These are phyloP conservation scores for Malurus elegans DNA, from an alignment of 2,113 vertebrate species.

Conservation along the genomic window DNA sequence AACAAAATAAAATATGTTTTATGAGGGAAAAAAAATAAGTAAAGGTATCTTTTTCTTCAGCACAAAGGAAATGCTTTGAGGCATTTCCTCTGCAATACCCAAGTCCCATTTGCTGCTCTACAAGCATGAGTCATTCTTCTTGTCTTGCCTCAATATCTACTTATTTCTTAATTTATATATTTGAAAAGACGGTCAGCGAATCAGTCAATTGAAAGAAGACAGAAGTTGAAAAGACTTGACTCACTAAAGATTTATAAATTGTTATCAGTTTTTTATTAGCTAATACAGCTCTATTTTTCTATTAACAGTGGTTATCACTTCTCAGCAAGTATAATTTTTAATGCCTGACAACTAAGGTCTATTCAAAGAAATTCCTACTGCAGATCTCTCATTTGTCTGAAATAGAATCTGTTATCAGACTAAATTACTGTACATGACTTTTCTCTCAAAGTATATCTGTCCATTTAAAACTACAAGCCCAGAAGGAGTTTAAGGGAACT, in stretches of 20 bases:
- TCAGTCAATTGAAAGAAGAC: background rate
- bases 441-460: background rate
- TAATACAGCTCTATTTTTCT: background rate
- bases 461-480: background rate
- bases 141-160: background rate
- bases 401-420: background rate
- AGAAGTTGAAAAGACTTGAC: background rate
- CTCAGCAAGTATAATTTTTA: background rate
- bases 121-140: background rate
- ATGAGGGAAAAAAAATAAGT: background rate
- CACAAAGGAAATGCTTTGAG: background rate
- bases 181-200: background rate
- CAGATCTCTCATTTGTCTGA: background rate
- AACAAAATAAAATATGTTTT: conserved; percentile 18
- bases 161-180: background rate
- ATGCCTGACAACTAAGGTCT: background rate
- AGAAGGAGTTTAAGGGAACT: background rate
- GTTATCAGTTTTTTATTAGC: background rate
- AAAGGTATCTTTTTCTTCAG: background rate
- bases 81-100: background rate
- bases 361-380: background rate
- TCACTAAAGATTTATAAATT: background rate
- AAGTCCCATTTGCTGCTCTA: background rate
- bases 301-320: background rate
- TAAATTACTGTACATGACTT: background rate